A percentile compares a stretch with the other conserved stretches of the same genome.
These are phyloP conservation scores for Thecocarcelia acutangulata DNA, from an alignment of 2,888 invertebrate genomes.

Conservation along the genomic window DNA sequence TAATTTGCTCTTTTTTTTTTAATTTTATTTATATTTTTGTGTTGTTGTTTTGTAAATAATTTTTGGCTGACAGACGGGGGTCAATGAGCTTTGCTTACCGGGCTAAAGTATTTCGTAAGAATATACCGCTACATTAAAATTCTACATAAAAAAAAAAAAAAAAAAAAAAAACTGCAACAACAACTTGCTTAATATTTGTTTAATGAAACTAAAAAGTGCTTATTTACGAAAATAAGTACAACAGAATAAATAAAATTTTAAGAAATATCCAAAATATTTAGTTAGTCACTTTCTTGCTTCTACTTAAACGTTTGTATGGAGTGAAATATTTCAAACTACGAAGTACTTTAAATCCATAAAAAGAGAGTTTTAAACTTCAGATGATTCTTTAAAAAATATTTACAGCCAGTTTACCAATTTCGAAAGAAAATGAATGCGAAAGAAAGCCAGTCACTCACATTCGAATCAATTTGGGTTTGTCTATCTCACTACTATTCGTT, in stretches of 20 bases:
- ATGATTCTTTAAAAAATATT: constrained; percentile 6
- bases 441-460: too few relatives aligned
- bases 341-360: constrained; percentile 11
- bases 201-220: constrained; percentile 66
- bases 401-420: too few relatives aligned
- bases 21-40: constrained; percentile 27
- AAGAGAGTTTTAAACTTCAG: constrained; percentile 45
- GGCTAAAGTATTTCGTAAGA: constrained; percentile 68
- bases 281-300: constrained; percentile 30
- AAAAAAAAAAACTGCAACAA: constrained; percentile 28
- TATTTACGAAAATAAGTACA: constrained; percentile 57
- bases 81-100: constrained; percentile 69
- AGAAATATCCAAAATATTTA: constrained; percentile 43
- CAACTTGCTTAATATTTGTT: constrained; percentile 49
- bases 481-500: too few relatives aligned
- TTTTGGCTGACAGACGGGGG: constrained; percentile 65
- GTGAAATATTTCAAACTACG: constrained; percentile 13
- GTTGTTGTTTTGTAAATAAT: constrained; percentile 41
- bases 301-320: neutral
- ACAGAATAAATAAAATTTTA: constrained; percentile 16
- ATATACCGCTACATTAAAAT: constrained; percentile 66
- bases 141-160: constrained; percentile 52
- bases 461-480: too few relatives aligned
- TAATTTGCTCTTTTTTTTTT: constrained; percentile 24
- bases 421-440: too few relatives aligned